These are phyloP conservation scores for Peribatodes rhomboidaria DNA, from an alignment of 2,888 invertebrate species.

Conservation along the genomic window DNA sequence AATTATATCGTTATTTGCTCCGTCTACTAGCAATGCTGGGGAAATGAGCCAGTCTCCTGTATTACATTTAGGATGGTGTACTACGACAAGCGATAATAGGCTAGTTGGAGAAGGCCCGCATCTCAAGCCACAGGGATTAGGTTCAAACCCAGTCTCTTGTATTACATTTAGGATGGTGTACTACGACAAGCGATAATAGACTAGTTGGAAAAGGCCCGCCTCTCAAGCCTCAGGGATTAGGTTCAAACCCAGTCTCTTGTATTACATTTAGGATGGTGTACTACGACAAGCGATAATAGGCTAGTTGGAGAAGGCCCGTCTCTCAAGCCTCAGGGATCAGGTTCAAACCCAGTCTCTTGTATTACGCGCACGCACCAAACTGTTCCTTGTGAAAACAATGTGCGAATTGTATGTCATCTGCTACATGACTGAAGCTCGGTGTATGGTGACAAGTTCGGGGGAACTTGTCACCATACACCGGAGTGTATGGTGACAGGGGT, in stretches of 20 bases:
- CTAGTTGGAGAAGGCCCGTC: background rate
- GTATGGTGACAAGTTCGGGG: no score
- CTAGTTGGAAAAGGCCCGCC: background rate
- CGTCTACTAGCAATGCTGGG: constrained; percentile 50
- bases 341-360: constrained; percentile 54
- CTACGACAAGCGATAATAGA: background rate
- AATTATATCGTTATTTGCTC: constrained; percentile 70
- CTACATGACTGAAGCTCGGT: no score
- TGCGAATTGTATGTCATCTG: no score
- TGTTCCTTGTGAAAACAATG: no score
- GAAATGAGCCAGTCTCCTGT: constrained; percentile 61
- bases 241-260: constrained; percentile 54
- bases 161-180: constrained; percentile 55
- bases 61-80: constrained; percentile 55
- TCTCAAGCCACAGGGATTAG: no score
- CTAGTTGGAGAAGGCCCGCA: background rate
- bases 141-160: constrained; percentile 54
- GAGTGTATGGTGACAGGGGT: no score
- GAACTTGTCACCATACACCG: no score
- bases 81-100: background rate
- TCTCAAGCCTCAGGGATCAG: no score
- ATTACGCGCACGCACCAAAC: no score
- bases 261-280: constrained; percentile 55
- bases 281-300: background rate
- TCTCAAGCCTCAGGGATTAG: no score